Evolutionary conservation across 2,113 vertebrate species (phyloP).

Genomic region (Ciconia maguari): DNA sequence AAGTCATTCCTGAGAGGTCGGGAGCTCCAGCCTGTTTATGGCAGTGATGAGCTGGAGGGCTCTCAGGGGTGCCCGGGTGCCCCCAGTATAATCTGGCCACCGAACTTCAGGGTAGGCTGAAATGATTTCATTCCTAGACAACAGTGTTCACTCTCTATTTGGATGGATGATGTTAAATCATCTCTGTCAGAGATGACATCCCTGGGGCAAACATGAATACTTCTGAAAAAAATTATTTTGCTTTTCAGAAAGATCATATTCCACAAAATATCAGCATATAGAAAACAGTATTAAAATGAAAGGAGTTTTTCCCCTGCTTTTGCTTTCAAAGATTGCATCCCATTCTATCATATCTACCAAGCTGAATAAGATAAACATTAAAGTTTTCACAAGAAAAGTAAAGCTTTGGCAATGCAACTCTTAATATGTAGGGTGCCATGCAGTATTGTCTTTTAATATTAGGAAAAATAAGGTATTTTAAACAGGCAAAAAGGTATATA

Average conservation of each 20-base stretch:
- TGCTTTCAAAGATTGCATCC: neutral
- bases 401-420: neutral
- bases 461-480: neutral
- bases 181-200: slow-evolving; percentile 15
- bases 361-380: neutral
- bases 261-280: neutral
- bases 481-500: neutral
- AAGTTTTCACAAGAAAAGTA: neutral
- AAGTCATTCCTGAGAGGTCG: neutral
- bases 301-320: neutral
- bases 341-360: neutral
- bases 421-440: neutral
- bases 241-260: neutral
- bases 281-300: neutral
- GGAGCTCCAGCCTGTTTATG: neutral
- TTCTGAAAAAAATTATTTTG: neutral
- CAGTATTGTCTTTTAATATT: neutral
- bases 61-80: neutral
- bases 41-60: slow-evolving; percentile 13
- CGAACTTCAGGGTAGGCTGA: neutral
- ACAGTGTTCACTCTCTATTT: neutral
- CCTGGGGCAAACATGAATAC: neutral
- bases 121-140: neutral
- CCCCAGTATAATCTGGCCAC: neutral
- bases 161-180: slow-evolving; percentile 11